Evolutionary conservation across 2,888 invertebrate species (phyloP).

Genomic region (Brachypalpus laphriformis): DNA sequence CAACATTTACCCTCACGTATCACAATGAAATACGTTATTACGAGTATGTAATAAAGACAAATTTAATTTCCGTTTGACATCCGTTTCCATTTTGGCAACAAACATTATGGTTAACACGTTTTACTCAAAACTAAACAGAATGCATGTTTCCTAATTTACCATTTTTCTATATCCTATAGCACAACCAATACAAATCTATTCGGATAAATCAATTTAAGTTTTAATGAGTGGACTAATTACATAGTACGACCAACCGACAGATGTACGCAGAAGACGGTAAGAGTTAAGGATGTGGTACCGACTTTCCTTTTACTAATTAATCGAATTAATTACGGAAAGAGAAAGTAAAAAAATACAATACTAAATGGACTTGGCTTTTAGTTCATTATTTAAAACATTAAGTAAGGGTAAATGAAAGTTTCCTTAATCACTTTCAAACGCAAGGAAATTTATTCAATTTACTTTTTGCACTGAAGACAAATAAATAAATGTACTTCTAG

Average conservation of each 20-base stretch:
- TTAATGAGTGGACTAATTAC: constrained; percentile 40
- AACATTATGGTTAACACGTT: neutral
- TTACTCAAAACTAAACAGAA: neutral
- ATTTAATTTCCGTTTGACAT: constrained; percentile 40
- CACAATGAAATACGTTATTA: neutral
- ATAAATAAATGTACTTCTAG: constrained; percentile 10
- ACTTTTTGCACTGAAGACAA: neutral
- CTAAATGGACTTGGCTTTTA: constrained; percentile 2
- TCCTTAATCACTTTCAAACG: constrained; percentile 27
- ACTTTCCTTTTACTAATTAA: constrained; percentile 37
- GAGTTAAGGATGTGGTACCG: constrained; percentile 22
- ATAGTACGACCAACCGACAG: neutral
- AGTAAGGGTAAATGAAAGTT: constrained; percentile 11
- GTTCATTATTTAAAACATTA: constrained; percentile 20
- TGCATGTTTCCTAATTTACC: neutral
- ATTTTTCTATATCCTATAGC: neutral
- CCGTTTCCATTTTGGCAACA: neutral
- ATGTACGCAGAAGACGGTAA: neutral
- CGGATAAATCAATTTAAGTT: constrained; percentile 35
- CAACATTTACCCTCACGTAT: neutral
- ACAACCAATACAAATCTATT: neutral
- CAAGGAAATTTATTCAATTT: constrained; percentile 24
- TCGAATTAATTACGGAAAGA: constrained; percentile 34
- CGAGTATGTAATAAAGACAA: neutral
- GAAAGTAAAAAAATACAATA: neutral